Conservation (phyloP, 2,888 invertebrate genomes). For the Microplitis deprimator region DNA sequence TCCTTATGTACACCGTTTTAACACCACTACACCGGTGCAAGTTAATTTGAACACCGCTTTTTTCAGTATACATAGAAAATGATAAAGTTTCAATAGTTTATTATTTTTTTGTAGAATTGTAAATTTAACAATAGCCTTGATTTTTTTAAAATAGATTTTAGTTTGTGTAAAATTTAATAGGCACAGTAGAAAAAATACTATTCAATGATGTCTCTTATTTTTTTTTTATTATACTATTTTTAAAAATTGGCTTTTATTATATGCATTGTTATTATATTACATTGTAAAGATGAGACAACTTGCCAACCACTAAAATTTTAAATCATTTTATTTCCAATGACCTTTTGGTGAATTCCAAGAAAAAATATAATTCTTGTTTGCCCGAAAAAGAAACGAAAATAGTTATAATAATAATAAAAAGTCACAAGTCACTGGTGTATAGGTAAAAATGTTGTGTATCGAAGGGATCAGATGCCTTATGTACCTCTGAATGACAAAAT, state of each 20-base stretch:
- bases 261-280: neutral
- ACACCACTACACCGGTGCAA: too few relatives aligned
- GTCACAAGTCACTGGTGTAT: neutral
- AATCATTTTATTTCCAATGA: neutral
- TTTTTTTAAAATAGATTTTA: neutral
- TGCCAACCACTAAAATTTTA: neutral
- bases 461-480: neutral
- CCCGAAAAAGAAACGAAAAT: neutral
- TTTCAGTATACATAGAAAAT: too few relatives aligned
- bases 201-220: neutral
- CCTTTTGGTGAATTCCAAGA: neutral
- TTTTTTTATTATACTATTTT: neutral
- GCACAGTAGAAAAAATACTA: neutral
- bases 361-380: neutral
- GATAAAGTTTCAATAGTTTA: too few relatives aligned
- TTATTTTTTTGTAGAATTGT: too few relatives aligned
- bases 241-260: constrained; percentile 1
- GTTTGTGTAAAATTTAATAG: neutral
- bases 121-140: neutral
- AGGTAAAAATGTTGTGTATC: neutral
- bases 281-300: neutral
- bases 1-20: too few relatives aligned
- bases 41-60: too few relatives aligned
- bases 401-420: neutral
- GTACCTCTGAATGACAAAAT: neutral